Percentiles rank a stretch among this genome's conserved stretches.
Evolutionary conservation across 2,797 vertebrate species (phyloP).

Genomic region (Gymnothorax reevesii): DNA sequence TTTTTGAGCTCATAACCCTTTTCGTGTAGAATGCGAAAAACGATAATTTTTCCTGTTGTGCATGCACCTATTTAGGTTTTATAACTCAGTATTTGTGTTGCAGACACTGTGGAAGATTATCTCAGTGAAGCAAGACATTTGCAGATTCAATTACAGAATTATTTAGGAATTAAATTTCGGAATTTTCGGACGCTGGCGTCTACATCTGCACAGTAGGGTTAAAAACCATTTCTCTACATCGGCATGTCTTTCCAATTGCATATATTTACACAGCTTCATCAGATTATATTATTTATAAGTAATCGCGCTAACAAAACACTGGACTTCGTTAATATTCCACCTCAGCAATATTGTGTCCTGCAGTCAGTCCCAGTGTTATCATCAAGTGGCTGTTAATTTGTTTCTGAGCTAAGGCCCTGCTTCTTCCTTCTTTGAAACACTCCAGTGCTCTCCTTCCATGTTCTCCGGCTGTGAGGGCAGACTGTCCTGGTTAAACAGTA

Average conservation of each 20-base stretch:
- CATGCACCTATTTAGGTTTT: too few relatives aligned
- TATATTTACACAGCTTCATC: conserved; percentile 27
- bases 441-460: conserved; percentile 37
- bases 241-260: conserved; percentile 34
- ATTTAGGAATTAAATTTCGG: too few relatives aligned
- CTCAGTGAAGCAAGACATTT: too few relatives aligned
- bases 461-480: conserved; percentile 54
- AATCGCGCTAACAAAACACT: background rate
- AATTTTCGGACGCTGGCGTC: too few relatives aligned
- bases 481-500: conserved; percentile 58
- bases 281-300: conserved; percentile 31
- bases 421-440: conserved; percentile 37
- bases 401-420: conserved; percentile 55
- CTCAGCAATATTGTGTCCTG: background rate
- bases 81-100: too few relatives aligned
- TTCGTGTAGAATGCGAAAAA: too few relatives aligned
- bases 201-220: conserved; percentile 15
- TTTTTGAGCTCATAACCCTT: conserved; percentile 32
- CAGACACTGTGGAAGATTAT: too few relatives aligned
- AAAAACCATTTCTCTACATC: conserved; percentile 55
- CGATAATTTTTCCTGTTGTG: too few relatives aligned
- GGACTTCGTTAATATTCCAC: conserved; percentile 1
- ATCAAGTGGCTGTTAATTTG: conserved; percentile 69
- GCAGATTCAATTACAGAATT: too few relatives aligned
- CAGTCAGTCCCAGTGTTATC: conserved; percentile 50